Base-by-base conservation (phyloP, 2,797 vertebrate genomes). In the Rhinatrema bivittatum region DNA sequence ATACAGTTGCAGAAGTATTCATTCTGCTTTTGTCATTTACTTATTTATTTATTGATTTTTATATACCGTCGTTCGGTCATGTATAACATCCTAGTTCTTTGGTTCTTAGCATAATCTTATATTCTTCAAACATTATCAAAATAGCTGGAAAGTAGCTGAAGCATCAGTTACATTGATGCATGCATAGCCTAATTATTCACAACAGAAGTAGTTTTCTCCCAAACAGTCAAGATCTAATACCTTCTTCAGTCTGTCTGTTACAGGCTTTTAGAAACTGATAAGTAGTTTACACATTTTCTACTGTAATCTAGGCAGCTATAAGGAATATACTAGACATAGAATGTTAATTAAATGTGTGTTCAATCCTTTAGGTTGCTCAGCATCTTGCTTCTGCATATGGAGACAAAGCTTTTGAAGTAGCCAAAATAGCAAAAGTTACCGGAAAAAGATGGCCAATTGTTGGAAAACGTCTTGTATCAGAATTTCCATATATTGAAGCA, bases 401-500 rank as follows among this genome's bases (percentile, higher is more conserved):
- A 4, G 88, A 75, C 25, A 74, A 86, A 55, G 76, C 78, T 46
- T 81, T 90, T 4, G 90, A 98, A 10, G 93, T 98, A 43, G 94
- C 94, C 34, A 98, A 93, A 64, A 87, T 96, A 75, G 93, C 93
- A 13, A 74, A 88, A 18, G 95, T 99, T 17, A 99, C 96, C 0
- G 93, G 95, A 10, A 91, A 90, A 59, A 79, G 93, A 10, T 98
- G 95, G 93, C 93, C 96, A 0, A 88, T 98, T 3, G 92, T 97
- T 5, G 94, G 95, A 7, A 94, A 94, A 7, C 81, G 94, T 1
- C 81, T 99, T 5, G 94, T 98, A 2, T 97, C 93, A 0, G 94
- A 99, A 40, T 99, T 98, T 45, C 94, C 95, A 0, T 98, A 99
- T 57, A 99, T 98, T 2, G 95, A 99, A 68, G 81, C 89, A 7